Percentiles rank a stretch among this genome's conserved stretches.
Evolutionary conservation across 2,113 vertebrate genomes (phyloP).

Genomic region (Manacus vitellinus): DNA sequence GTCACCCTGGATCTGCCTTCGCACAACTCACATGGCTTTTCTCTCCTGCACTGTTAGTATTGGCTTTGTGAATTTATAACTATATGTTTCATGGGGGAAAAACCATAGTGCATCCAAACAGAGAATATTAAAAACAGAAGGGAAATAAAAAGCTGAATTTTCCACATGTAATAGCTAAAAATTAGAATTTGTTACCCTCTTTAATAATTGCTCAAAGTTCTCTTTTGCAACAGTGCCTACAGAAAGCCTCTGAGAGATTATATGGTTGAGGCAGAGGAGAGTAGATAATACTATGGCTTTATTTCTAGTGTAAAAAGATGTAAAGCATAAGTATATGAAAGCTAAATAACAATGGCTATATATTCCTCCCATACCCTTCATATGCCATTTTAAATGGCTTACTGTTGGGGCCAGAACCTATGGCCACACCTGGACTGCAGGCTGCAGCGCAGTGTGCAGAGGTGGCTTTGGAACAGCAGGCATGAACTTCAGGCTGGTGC

Average conservation of each 20-base stretch:
- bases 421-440: not conserved
- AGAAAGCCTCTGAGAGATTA: not conserved
- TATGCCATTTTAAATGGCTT: not conserved
- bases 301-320: not conserved
- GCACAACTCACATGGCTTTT: not conserved
- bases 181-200: not conserved
- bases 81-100: not conserved
- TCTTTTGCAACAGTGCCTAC: not conserved
- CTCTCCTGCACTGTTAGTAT: not conserved
- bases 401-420: not conserved
- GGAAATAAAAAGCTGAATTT: not conserved
- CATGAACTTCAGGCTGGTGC: fast-evolving
- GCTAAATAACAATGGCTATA: not conserved
- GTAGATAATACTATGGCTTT: not conserved
- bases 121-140: not conserved
- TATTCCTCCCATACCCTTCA: not conserved
- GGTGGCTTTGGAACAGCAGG: fast-evolving
- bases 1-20: not conserved
- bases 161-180: not conserved
- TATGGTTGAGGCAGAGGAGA: not conserved
- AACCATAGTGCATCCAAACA: not conserved
- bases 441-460: not conserved
- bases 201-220: not conserved
- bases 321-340: not conserved
- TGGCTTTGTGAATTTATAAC: not conserved